These are phyloP conservation scores for Xerus rutilus DNA, from an alignment of 2,797 vertebrate species.

Conservation along the genomic window DNA sequence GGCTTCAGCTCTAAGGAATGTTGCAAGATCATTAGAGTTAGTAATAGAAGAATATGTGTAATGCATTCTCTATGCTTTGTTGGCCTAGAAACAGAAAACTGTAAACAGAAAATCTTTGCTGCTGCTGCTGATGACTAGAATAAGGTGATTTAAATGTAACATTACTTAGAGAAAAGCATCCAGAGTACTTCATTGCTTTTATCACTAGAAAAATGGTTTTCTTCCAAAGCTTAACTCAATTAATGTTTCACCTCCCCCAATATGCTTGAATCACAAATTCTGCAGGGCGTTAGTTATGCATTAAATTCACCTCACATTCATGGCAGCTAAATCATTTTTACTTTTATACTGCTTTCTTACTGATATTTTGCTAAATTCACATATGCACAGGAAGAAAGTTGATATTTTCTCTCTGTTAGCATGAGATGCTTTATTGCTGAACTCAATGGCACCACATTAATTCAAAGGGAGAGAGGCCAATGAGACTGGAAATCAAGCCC, in stretches of 20 bases:
- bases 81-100: slow-evolving; percentile 33
- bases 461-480: slow-evolving; percentile 85
- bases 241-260: slow-evolving; percentile 60
- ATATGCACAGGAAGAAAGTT: slow-evolving; percentile 85
- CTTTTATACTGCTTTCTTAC: slow-evolving; percentile 82
- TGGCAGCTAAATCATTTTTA: slow-evolving; percentile 79
- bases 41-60: not conserved
- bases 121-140: slow-evolving; percentile 38
- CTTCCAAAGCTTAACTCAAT: slow-evolving; percentile 74
- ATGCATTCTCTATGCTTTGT: not conserved
- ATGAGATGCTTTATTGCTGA: slow-evolving; percentile 86
- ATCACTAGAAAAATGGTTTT: slow-evolving; percentile 74
- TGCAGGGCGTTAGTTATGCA: slow-evolving; percentile 69
- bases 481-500: slow-evolving; percentile 83
- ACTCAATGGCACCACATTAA: slow-evolving; percentile 85
- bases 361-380: slow-evolving; percentile 80
- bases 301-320: slow-evolving; percentile 73
- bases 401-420: slow-evolving; percentile 82
- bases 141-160: slow-evolving; percentile 69
- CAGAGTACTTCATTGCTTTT: slow-evolving; percentile 63
- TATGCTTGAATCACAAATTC: slow-evolving; percentile 68
- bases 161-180: slow-evolving; percentile 60
- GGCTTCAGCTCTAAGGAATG: not conserved
- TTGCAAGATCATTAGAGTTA: not conserved
- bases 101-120: slow-evolving; percentile 36